Evolutionary conservation across 2,888 invertebrate species (phyloP), one percentile per base, ranked within the genome.

Genomic region (Sphaeridia pumilis): DNA sequence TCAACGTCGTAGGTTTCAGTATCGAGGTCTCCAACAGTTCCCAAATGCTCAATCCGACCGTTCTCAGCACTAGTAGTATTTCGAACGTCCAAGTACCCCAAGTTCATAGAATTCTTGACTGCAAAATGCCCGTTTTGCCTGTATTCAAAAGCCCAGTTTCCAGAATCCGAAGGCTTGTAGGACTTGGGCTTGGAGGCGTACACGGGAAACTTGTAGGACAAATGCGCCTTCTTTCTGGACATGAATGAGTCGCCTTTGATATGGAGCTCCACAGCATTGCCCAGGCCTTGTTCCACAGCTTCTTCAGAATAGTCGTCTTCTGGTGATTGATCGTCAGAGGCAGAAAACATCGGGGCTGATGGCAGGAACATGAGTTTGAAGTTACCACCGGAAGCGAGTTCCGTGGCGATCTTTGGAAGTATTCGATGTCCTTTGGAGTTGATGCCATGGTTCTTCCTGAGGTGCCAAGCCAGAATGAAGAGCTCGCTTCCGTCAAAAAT

Each of bases 401-500:
- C 4, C 31, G 35, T 7, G 4, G 41, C 36, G 4, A 52, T 14
- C 3, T 4, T 20, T 7, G 52, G 46, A 2, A 52, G 2, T 7
- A 5, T 2, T 2, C 28, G 3, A 2, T 31, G 20, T 1, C 46
- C 52, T 17, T 41, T 46, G 14, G 46, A 22, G 25, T 52, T 52
- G 12, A 41, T 2, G 1, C 52, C 52, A 14, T 31, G 12, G 34
- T 20, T 20, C 25, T 20, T 46, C 3, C 46, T 27, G 31, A 46
- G n/a, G 17, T 22, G 31, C 21, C 41, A 24, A 2, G 46, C 46
- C n/a, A 52, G 41, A 17, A 52, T 41, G 41, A 52, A 41, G 5
- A 52, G 46, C 25, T 52, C 52, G 10, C 24, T 17, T 1, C 52
- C 52, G 22, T 52, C 52, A 20, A 46, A 52, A 21, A 52, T 20